Evolutionary conservation across 2,797 vertebrate species (phyloP).

Genomic region (Lutjanus argentimaculatus): DNA sequence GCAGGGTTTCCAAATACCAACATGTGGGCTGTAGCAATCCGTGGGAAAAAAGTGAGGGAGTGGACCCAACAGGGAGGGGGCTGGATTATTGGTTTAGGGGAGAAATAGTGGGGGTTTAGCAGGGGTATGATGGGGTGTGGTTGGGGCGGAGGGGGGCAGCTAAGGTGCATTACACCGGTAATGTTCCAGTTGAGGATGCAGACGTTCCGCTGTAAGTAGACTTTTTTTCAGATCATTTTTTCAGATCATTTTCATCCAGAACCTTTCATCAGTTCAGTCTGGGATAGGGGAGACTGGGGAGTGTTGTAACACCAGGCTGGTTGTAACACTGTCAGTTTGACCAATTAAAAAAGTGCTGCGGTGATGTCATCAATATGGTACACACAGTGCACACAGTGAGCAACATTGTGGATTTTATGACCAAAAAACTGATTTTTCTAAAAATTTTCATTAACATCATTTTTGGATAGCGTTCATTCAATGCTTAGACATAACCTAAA

Average conservation of each 20-base stretch:
- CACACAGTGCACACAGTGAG: too few relatives aligned
- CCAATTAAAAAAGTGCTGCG: too few relatives aligned
- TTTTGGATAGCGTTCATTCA: too few relatives aligned
- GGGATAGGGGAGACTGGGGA: too few relatives aligned
- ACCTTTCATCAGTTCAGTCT: not conserved
- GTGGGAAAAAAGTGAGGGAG: constrained; percentile 79
- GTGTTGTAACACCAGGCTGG: too few relatives aligned
- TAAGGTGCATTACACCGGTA: not conserved
- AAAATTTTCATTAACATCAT: too few relatives aligned
- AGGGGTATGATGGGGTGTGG: constrained; percentile 7
- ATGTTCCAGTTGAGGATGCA: constrained; percentile 25
- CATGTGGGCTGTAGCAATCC: constrained; percentile 76
- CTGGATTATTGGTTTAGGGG: constrained; percentile 79
- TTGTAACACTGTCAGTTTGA: too few relatives aligned
- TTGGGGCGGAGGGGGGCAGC: constrained; percentile 38
- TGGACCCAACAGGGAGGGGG: constrained; percentile 63
- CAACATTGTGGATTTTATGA: too few relatives aligned
- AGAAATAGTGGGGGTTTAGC: constrained; percentile 54
- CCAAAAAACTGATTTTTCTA: too few relatives aligned
- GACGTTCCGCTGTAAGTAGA: not conserved
- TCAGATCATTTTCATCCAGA: not conserved
- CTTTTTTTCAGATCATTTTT: not conserved
- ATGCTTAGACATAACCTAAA: too few relatives aligned
- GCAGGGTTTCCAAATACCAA: constrained; percentile 76
- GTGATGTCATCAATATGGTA: too few relatives aligned